phyloP scores from a whole-genome alignment of 2,888 invertebrate genomes.

The Sepioteuthis lessoniana region DNA sequence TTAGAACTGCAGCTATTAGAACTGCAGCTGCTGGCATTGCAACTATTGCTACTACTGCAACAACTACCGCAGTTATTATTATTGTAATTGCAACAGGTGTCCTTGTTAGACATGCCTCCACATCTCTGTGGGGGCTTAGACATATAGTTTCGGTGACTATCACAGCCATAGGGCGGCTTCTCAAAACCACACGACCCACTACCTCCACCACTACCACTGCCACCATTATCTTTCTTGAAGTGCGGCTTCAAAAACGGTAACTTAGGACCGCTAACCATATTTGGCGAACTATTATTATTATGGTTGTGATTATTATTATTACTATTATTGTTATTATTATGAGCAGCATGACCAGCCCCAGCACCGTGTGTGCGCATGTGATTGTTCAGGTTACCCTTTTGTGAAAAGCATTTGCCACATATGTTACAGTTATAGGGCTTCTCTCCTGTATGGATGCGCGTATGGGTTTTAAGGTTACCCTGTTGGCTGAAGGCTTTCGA shows the following conservation, averaged over 20 bases:
- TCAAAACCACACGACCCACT: neutral
- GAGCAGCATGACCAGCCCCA: neutral
- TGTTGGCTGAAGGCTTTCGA: slow-evolving; percentile 41
- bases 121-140: neutral
- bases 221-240: neutral
- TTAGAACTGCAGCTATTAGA: neutral
- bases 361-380: slow-evolving; percentile 15
- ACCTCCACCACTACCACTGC: neutral
- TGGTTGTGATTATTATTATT: neutral
- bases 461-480: slow-evolving; percentile 40
- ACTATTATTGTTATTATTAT: neutral
- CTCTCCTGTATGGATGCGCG: slow-evolving; percentile 20
- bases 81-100: neutral
- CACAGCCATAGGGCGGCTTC: neutral
- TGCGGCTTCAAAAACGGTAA: neutral
- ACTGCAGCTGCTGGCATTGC: neutral
- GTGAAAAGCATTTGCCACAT: slow-evolving; percentile 40
- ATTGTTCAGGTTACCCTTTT: slow-evolving; percentile 43
- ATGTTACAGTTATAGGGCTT: slow-evolving; percentile 38
- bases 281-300: neutral
- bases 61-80: neutral
- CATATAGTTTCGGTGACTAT: neutral
- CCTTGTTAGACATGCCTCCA: neutral
- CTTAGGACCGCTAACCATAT: neutral
- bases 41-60: neutral